Conservation (phyloP, 2,797 vertebrate genomes). For the Crax fasciolata region DNA sequence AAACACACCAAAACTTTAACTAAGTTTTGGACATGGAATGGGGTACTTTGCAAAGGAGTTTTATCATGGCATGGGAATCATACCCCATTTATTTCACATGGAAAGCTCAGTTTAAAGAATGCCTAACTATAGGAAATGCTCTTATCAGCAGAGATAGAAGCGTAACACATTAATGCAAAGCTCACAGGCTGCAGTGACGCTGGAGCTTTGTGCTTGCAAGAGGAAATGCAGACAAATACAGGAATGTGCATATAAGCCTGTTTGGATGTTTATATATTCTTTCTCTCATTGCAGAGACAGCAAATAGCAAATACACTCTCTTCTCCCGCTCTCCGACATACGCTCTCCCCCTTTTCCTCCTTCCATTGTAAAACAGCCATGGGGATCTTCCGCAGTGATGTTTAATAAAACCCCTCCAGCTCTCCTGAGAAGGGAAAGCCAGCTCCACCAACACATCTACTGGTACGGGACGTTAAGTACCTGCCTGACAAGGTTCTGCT, state of each 20-base stretch:
- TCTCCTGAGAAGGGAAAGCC: not conserved
- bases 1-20: rapidly evolving
- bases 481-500: conserved; percentile 40
- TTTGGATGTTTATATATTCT: rapidly evolving
- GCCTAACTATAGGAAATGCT: not conserved
- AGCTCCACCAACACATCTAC: conserved; percentile 6
- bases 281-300: not conserved
- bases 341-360: not conserved
- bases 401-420: not conserved
- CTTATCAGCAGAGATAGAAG: not conserved
- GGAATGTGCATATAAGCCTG: not conserved
- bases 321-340: not conserved
- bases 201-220: rapidly evolving
- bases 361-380: not conserved
- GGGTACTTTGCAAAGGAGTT: not conserved
- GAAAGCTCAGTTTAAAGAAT: rapidly evolving
- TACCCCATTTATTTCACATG: not conserved
- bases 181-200: rapidly evolving
- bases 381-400: rapidly evolving
- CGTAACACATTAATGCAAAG: rapidly evolving
- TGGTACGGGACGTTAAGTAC: conserved; percentile 51
- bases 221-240: not conserved
- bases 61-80: not conserved
- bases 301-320: not conserved
- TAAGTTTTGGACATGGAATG: rapidly evolving